Conservation (phyloP, 2,888 invertebrate species). For the Bombyx huttoni region DNA sequence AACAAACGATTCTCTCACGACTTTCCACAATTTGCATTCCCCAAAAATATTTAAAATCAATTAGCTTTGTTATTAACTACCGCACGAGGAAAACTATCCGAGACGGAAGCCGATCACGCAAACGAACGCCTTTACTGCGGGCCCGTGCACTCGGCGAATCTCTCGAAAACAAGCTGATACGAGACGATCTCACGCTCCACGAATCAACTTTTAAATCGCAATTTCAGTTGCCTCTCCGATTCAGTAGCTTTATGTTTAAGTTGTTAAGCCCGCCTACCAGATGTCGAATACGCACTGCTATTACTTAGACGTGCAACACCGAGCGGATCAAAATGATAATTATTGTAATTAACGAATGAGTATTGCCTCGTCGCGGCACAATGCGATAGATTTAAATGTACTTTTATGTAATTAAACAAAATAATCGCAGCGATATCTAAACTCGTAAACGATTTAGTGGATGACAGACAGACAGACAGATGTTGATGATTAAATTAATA, state of each 20-base stretch:
- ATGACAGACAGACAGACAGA: too few species aligned
- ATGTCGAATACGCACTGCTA: constrained; percentile 39
- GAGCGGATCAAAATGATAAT: constrained; percentile 29
- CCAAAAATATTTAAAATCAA: neutral
- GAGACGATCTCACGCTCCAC: constrained; percentile 31
- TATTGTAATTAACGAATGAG: constrained; percentile 30
- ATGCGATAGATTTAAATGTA: constrained; percentile 2
- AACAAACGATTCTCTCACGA: neutral
- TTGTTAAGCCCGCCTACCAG: constrained; percentile 47
- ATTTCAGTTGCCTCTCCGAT: constrained; percentile 31
- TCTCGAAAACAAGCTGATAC: neutral
- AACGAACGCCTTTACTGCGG: neutral
- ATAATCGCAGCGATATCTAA: neutral
- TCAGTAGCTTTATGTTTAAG: constrained; percentile 52
- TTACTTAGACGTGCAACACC: constrained; percentile 28
- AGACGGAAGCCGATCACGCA: neutral
- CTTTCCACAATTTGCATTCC: neutral
- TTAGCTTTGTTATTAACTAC: neutral
- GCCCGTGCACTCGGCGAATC: neutral
- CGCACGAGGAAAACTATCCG: neutral
- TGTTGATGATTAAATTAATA: too few species aligned
- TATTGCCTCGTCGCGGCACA: constrained; percentile 26
- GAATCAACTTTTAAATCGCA: constrained; percentile 22
- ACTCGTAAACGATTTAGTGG: neutral
- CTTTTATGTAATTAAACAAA: neutral